Percentiles rank a stretch among this genome's conserved stretches.
These are phyloP conservation scores for Chymomyza caudatula DNA, from an alignment of 2,888 invertebrate species.

Conservation along the genomic window DNA sequence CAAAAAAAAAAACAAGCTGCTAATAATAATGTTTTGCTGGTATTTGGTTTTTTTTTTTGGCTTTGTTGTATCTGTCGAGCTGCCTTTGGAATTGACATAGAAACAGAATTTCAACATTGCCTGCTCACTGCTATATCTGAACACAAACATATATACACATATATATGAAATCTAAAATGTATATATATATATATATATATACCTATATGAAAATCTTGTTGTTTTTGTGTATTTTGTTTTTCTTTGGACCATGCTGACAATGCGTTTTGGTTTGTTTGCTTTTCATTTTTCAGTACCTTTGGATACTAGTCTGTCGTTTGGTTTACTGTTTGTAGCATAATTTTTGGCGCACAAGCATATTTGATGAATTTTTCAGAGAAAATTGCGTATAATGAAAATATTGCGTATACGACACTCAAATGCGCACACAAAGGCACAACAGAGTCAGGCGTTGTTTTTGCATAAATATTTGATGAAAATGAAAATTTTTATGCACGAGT, in stretches of 20 bases:
- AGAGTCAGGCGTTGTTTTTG: neutral
- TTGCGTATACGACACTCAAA: neutral
- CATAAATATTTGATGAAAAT: neutral
- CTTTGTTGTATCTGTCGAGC: too few species aligned
- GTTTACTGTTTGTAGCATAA: slow-evolving; percentile 30
- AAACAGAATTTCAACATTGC: too few species aligned
- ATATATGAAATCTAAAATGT: too few species aligned
- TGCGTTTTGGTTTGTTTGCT: slow-evolving; percentile 31
- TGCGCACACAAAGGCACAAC: neutral
- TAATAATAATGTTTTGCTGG: too few species aligned
- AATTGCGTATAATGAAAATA: slow-evolving; percentile 10
- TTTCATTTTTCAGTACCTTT: slow-evolving; percentile 14
- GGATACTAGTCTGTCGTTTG: slow-evolving; percentile 15
- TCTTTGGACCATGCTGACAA: slow-evolving; percentile 9
- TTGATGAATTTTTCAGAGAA: slow-evolving; percentile 40
- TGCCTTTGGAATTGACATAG: too few species aligned
- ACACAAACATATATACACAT: neutral
- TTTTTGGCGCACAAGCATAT: slow-evolving; percentile 51
- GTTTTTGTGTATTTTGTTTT: slow-evolving; percentile 4
- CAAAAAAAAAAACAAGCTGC: too few species aligned
- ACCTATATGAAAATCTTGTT: slow-evolving; percentile 30
- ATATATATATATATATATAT: neutral
- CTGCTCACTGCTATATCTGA: neutral
- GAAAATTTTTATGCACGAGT: neutral
- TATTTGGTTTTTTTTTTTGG: too few species aligned